phyloP scores from a whole-genome alignment of 2,113 vertebrate species.

The Rhynchomys soricoides region DNA sequence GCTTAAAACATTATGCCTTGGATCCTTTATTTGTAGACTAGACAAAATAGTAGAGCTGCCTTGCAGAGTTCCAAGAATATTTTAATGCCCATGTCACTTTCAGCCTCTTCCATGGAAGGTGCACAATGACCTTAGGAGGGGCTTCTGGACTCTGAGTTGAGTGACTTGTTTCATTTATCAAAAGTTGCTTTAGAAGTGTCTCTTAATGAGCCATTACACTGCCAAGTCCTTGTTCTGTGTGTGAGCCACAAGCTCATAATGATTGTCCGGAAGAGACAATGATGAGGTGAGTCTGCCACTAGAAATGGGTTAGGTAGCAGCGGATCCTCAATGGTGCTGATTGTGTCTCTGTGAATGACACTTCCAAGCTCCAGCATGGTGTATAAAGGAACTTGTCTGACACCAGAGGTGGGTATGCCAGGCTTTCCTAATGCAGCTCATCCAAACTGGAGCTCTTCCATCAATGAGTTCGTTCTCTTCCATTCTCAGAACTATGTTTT shows the following conservation, averaged over 20 bases:
- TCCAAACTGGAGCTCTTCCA: background rate
- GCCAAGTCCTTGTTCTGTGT: background rate
- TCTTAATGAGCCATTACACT: background rate
- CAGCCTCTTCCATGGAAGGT: background rate
- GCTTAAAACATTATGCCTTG: background rate
- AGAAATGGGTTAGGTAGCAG: slow-evolving; percentile 23
- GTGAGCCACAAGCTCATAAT: background rate
- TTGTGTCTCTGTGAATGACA: background rate
- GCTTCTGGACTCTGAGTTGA: background rate
- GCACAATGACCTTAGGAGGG: background rate
- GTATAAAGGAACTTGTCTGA: background rate
- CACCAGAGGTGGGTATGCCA: background rate
- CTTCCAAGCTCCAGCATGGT: background rate
- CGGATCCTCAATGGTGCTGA: background rate
- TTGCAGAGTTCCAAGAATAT: background rate
- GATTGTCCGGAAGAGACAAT: background rate
- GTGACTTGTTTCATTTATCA: background rate
- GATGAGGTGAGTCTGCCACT: background rate
- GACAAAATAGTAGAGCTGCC: background rate
- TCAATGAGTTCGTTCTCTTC: background rate
- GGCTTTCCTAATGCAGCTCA: background rate
- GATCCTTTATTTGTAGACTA: background rate
- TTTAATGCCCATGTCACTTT: background rate
- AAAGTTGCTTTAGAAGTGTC: background rate
- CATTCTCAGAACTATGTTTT: background rate